Conservation (phyloP, 2,113 vertebrate species). For the Empidonax traillii region DNA sequence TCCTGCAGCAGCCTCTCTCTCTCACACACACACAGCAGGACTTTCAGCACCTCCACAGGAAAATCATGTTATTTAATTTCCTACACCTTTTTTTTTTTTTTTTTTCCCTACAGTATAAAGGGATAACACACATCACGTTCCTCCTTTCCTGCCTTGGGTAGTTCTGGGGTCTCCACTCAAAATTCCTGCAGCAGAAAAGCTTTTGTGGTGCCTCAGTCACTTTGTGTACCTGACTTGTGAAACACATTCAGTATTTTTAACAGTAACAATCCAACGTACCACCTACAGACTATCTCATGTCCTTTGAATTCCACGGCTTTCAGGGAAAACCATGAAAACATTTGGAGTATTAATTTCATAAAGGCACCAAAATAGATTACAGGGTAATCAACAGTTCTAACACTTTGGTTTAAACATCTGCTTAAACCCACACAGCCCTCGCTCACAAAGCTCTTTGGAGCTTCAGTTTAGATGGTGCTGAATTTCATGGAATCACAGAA, state of each 20-base stretch:
- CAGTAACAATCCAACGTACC: fast-evolving
- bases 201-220: neutral
- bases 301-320: neutral
- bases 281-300: neutral
- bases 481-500: neutral
- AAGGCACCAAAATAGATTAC: neutral
- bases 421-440: neutral
- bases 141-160: neutral
- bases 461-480: fast-evolving
- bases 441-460: neutral
- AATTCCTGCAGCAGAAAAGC: neutral
- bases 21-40: neutral
- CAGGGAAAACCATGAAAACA: neutral
- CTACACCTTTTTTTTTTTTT: neutral
- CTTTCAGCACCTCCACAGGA: neutral
- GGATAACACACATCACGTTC: neutral
- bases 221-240: neutral
- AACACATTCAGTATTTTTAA: neutral
- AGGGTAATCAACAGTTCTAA: neutral
- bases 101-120: neutral
- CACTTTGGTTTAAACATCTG: neutral
- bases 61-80: neutral
- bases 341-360: neutral
- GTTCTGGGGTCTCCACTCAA: neutral
- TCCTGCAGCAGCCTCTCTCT: neutral